These are phyloP conservation scores for Tuta absoluta DNA, from an alignment of 2,888 invertebrate genomes.

Conservation along the genomic window DNA sequence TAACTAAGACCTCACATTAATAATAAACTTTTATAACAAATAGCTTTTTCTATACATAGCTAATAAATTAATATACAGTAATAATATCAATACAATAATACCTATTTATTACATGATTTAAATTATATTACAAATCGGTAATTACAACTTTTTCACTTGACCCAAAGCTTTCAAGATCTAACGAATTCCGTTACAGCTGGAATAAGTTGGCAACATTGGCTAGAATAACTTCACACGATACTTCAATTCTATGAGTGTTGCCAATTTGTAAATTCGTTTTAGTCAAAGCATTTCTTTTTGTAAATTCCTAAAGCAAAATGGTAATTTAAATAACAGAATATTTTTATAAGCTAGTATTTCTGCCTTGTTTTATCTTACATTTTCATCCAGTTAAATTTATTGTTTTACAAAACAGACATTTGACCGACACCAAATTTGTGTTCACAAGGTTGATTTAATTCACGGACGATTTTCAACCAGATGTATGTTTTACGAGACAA, in stretches of 20 bases:
- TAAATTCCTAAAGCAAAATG: conserved; percentile 3
- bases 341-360: not conserved
- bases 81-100: conserved; percentile 27
- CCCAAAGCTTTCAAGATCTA: not conserved
- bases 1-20: not conserved
- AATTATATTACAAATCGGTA: conserved; percentile 2
- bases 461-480: too few relatives aligned
- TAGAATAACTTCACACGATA: not conserved
- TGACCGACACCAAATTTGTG: not conserved
- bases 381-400: not conserved
- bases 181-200: not conserved
- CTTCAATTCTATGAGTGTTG: not conserved
- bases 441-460: not conserved
- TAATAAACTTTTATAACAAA: conserved; percentile 16
- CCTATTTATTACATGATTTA: conserved; percentile 8
- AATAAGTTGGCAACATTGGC: not conserved
- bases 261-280: not conserved
- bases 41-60: conserved; percentile 5
- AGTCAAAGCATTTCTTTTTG: not conserved
- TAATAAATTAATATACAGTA: conserved; percentile 25
- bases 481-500: too few relatives aligned
- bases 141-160: not conserved
- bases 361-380: not conserved
- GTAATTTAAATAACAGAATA: not conserved
- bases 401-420: not conserved